A percentile compares a stretch with the other conserved stretches of the same genome.
Conservation (phyloP, 2,888 invertebrate genomes). For the Ramazzottius varieornatus region DNA sequence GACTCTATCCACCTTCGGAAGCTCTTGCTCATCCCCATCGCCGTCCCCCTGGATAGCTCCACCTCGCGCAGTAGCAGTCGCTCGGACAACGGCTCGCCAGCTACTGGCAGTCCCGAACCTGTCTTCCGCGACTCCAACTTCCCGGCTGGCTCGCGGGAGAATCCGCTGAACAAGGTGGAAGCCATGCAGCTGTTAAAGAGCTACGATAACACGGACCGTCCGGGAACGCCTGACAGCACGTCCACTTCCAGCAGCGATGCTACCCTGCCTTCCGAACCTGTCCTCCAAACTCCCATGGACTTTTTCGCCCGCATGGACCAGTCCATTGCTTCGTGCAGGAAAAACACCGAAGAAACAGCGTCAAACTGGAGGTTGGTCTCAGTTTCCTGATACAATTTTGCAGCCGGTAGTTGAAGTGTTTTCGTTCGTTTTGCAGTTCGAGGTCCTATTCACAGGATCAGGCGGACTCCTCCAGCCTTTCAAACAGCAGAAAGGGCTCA, state of each 20-base stretch:
- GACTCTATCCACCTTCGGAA: constrained; percentile 76
- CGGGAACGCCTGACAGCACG: neutral
- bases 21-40: constrained; percentile 48
- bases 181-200: neutral
- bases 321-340: neutral
- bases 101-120: neutral
- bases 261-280: neutral
- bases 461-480: neutral
- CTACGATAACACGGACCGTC: neutral
- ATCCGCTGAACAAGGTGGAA: neutral
- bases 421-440: neutral
- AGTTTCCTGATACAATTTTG: no score
- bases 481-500: neutral
- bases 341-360: neutral
- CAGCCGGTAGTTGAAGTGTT: no score
- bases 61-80: neutral
- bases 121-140: neutral
- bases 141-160: neutral
- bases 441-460: neutral
- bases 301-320: neutral
- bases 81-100: neutral
- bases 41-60: neutral
- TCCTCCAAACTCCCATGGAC: neutral
- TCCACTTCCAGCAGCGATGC: neutral
- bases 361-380: neutral